Evolutionary conservation across 2,113 vertebrate species (phyloP), one percentile per base, ranked within the genome.

Genomic region (Chloroceryle aenea): DNA sequence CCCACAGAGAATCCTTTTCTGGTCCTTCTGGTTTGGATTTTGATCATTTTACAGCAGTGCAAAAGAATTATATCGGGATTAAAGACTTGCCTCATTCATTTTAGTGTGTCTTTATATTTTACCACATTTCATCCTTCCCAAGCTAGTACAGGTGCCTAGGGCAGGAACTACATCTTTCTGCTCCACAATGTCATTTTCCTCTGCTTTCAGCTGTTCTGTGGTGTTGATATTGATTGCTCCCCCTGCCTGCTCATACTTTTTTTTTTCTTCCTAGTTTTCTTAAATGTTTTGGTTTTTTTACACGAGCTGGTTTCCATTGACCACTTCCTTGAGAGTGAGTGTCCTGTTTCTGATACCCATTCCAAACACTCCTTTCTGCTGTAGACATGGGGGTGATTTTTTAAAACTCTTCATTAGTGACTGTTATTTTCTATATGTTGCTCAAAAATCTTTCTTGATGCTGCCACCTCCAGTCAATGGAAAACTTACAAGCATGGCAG

Each of bases 121-220:
- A 78, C 45, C n/a, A 61, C 68, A 66, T 92, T 94, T 96, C 27
- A 80, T 80, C 40, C 68, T 88, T 89, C 23, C 72, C 79, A 73
- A 86, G 48, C n/a, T 48, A 56, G 18, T 61, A 43, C 18, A 73
- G 67, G 20, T 66, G 83, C 86, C 79, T 85, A 73, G 43, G 71
- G 83, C 75, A 92, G 83, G 85, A 87, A 72, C 22, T 80, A n/a
- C 19, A 48, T 88, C 48, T 72, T 85, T 76, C 40, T 69, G 10
- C 27, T 88, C 36, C 23, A 9, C 27, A 38, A 14, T 64, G 40
- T 61, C 13, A 58, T 78, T 89, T 94, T 75, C 26, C 17, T 74
- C 40, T 27, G 17, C 45, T 89, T 92, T 26, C 78, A 74, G 27
- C 11, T 59, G 67, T 62, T 84, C 63, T 50, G 7, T 32, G 83